A percentile compares a stretch with the other conserved stretches of the same genome.
Evolutionary conservation across 2,113 vertebrate genomes (phyloP).

Genomic region (Zapornia atra): DNA sequence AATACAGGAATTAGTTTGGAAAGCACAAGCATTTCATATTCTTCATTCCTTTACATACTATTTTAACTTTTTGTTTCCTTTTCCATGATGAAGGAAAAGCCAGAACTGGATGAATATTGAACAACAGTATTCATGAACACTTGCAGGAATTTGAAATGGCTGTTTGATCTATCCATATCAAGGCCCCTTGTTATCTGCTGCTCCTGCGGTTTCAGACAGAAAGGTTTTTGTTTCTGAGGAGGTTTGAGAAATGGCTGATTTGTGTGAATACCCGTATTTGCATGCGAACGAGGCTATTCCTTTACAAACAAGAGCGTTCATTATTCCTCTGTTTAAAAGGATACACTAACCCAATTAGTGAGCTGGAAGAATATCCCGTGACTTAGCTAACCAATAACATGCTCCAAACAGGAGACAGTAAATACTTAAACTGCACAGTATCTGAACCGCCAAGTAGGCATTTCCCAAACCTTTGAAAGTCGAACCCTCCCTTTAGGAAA

Average conservation of each 20-base stretch:
- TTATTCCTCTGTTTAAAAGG: constrained; percentile 64
- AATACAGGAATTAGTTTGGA: background rate
- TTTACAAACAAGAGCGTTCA: constrained; percentile 57
- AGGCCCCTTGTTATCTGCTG: constrained; percentile 62
- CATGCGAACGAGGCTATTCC: constrained; percentile 61
- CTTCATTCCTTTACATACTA: background rate
- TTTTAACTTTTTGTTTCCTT: constrained; percentile 28
- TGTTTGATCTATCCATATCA: constrained; percentile 63
- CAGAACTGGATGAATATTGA: constrained; percentile 27
- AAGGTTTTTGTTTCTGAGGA: constrained; percentile 66
- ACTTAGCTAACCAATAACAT: constrained; percentile 47
- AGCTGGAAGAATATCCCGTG: constrained; percentile 40
- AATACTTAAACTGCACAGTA: background rate
- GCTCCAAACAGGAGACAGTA: background rate
- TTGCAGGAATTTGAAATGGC: constrained; percentile 50
- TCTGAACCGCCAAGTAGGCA: background rate
- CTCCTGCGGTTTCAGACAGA: constrained; percentile 50
- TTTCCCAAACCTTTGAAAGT: constrained; percentile 55
- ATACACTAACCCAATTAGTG: constrained; percentile 62
- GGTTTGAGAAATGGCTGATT: constrained; percentile 60
- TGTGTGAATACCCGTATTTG: constrained; percentile 68
- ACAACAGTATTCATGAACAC: constrained; percentile 48
- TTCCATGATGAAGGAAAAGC: background rate
- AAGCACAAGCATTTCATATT: background rate
- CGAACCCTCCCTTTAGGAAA: constrained; percentile 7